phyloP scores from a whole-genome alignment of 2,888 invertebrate species.

The Artemia sinica region DNA sequence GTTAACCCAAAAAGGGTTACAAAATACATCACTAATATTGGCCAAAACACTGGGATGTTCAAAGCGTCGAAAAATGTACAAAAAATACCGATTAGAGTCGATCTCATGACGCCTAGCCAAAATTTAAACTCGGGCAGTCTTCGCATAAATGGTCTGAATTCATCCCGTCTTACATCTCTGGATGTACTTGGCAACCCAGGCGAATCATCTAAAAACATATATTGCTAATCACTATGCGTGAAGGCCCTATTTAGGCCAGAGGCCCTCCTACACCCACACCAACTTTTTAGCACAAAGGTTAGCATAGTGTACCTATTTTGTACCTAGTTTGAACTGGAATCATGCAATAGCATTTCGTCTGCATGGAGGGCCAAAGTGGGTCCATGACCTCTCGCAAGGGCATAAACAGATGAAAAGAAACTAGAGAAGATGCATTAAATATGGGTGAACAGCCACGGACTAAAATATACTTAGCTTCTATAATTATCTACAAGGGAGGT shows the following conservation, averaged over 20 bases:
- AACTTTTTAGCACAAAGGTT: too few species aligned
- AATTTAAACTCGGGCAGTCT: slow-evolving; percentile 98
- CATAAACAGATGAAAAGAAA: slow-evolving; percentile 10
- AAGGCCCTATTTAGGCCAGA: too few species aligned
- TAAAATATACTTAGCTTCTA: too few species aligned
- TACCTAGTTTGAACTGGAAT: too few species aligned
- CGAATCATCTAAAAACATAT: slow-evolving; percentile 47
- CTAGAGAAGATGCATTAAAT: slow-evolving; percentile 27
- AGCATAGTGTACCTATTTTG: too few species aligned
- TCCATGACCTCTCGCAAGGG: too few species aligned
- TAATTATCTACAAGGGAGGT: too few species aligned
- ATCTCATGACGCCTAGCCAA: slow-evolving; percentile 92
- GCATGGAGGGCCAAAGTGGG: too few species aligned
- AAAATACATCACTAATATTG: slow-evolving; percentile 98
- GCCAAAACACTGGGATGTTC: slow-evolving; percentile 99
- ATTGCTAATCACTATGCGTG: neutral
- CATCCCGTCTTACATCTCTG: slow-evolving; percentile 47
- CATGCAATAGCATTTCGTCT: too few species aligned
- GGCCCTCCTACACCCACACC: too few species aligned
- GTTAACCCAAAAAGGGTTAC: slow-evolving; percentile 94
- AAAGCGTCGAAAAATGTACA: slow-evolving; percentile 95
- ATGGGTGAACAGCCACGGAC: slow-evolving; percentile 27
- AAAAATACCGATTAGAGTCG: slow-evolving; percentile 66
- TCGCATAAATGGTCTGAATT: slow-evolving; percentile 91
- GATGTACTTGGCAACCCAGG: slow-evolving; percentile 77